Percentiles rank a stretch among this genome's conserved stretches.
Conservation (phyloP, 2,113 vertebrate genomes). For the Toxotes jaculatrix region DNA sequence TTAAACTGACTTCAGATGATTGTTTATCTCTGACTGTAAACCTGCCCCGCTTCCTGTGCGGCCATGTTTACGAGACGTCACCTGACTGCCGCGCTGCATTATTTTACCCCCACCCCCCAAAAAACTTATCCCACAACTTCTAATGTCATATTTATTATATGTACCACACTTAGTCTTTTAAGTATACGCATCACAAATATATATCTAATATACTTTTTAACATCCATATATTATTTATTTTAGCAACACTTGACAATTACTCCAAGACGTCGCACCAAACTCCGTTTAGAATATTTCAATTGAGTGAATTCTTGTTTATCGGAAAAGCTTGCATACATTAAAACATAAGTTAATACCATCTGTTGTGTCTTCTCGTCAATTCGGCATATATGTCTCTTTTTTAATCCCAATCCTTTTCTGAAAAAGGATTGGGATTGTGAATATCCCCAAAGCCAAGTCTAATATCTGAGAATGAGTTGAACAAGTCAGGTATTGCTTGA, state of each 20-base stretch:
- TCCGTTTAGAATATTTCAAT: background rate
- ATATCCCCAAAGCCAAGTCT: too few species aligned
- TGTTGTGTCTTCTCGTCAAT: background rate
- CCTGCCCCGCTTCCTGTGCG: background rate
- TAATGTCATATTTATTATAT: background rate
- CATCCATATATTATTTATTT: too few species aligned
- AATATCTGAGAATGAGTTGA: too few species aligned
- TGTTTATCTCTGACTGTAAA: background rate
- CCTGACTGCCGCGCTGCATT: background rate
- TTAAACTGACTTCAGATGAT: background rate
- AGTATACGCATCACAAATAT: background rate
- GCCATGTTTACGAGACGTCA: slow-evolving; percentile 64
- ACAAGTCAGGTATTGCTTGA: too few species aligned
- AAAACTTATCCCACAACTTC: background rate
- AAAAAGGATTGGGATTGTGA: too few species aligned
- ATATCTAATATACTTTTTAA: background rate
- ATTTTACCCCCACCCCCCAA: background rate
- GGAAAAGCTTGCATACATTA: fast-evolving
- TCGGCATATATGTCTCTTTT: background rate
- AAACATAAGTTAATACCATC: background rate
- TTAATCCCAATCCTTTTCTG: too few species aligned
- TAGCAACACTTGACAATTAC: too few species aligned
- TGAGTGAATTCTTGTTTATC: background rate
- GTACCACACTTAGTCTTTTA: background rate
- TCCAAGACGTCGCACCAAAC: background rate